These are phyloP conservation scores for Aythya fuligula DNA, from an alignment of 2,797 vertebrate genomes.

Conservation along the genomic window DNA sequence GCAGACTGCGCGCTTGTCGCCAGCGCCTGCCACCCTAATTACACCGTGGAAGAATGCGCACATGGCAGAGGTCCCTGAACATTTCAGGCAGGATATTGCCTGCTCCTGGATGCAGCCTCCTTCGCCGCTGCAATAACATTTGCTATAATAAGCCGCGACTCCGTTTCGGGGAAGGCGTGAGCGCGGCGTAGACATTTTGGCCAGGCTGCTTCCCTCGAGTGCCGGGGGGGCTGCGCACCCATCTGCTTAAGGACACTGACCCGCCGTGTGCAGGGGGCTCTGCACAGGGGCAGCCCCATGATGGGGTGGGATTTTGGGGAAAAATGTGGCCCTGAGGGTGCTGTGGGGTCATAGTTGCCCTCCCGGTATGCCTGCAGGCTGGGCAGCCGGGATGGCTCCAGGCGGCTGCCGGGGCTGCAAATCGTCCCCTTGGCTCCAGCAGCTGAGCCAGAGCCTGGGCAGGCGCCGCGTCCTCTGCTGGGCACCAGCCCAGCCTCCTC, in stretches of 20 bases:
- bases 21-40: constrained; percentile 40
- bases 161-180: background rate
- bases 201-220: background rate
- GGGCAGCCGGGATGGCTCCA: background rate
- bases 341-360: accelerated
- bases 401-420: background rate
- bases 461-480: background rate
- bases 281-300: accelerated
- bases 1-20: background rate
- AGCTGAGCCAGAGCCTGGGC: background rate
- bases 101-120: constrained; percentile 33
- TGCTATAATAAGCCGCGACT: background rate
- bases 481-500: constrained; percentile 3
- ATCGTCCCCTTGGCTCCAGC: background rate
- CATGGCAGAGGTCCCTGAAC: constrained; percentile 53
- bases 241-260: background rate
- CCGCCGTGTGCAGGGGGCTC: accelerated
- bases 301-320: accelerated
- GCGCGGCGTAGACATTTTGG: background rate
- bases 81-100: constrained; percentile 38
- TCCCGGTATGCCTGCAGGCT: background rate
- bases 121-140: background rate
- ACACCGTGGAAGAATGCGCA: constrained; percentile 4
- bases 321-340: background rate
- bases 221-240: accelerated